Percentiles rank a stretch among this genome's conserved stretches.
Evolutionary conservation across 2,888 invertebrate genomes (phyloP).

Genomic region (Acrobasis suavella): DNA sequence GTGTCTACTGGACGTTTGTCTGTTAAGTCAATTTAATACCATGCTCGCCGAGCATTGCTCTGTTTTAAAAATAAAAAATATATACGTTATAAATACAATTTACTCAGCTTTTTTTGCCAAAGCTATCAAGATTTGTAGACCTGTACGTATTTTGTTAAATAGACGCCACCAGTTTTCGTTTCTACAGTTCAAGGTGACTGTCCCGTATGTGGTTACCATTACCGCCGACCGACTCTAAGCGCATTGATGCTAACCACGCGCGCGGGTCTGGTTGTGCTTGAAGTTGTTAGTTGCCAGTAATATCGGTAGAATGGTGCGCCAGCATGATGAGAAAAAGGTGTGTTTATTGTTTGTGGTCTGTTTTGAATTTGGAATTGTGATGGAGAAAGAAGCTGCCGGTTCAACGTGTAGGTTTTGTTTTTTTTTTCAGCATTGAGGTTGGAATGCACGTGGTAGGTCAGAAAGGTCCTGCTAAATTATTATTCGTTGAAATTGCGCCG

Average conservation of each 20-base stretch:
- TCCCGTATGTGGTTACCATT: conserved; percentile 11
- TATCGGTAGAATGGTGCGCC: conserved; percentile 40
- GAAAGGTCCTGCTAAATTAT: too few relatives aligned
- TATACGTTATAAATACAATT: too few relatives aligned
- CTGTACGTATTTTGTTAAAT: background rate
- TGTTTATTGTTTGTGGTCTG: conserved; percentile 5
- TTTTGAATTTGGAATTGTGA: conserved; percentile 13
- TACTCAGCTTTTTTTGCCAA: too few relatives aligned
- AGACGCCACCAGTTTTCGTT: conserved; percentile 11
- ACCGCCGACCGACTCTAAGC: conserved; percentile 1
- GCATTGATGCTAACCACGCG: conserved; percentile 33
- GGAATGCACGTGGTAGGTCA: conserved; percentile 10
- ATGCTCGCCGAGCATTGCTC: too few relatives aligned
- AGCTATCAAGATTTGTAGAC: conserved; percentile 7
- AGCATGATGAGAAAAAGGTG: conserved; percentile 47
- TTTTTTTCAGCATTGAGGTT: background rate
- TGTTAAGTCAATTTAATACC: too few relatives aligned
- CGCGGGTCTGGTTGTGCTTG: conserved; percentile 19
- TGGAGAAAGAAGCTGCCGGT: background rate
- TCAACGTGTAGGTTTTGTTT: background rate
- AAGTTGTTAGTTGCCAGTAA: conserved; percentile 29
- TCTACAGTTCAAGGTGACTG: conserved; percentile 18
- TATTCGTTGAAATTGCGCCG: too few relatives aligned
- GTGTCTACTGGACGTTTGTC: too few relatives aligned
- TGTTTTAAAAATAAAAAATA: too few relatives aligned